A percentile compares a stretch with the other conserved stretches of the same genome.
These are phyloP conservation scores for Leptinotarsa lineolata DNA, from an alignment of 1,140 invertebrate genomes.

Conservation along the genomic window DNA sequence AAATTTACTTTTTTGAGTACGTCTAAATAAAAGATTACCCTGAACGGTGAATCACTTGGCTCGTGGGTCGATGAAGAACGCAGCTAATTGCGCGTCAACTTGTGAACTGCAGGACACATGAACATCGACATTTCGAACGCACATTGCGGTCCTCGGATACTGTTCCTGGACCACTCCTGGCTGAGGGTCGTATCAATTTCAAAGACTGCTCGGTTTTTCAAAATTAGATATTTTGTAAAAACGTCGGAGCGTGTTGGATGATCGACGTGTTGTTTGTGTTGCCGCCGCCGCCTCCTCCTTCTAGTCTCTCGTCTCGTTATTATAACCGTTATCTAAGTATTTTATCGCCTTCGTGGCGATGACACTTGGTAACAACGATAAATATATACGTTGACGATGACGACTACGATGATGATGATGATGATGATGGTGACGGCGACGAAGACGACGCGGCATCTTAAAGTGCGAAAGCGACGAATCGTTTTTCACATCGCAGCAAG, in stretches of 20 bases:
- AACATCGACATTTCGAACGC: constrained; percentile 82
- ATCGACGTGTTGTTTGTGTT: constrained; percentile 47
- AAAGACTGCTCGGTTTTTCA: constrained; percentile 8
- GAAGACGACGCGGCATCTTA: too few relatives aligned
- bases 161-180: constrained; percentile 49
- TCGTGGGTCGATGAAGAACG: constrained; percentile 82
- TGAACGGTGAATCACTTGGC: constrained; percentile 71
- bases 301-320: too few relatives aligned
- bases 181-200: constrained; percentile 33
- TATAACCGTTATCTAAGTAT: too few relatives aligned
- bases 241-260: constrained; percentile 22
- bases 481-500: not conserved
- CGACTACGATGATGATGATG: too few relatives aligned
- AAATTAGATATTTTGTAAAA: not conserved
- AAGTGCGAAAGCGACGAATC: too few relatives aligned
- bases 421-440: too few relatives aligned
- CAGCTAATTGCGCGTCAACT: constrained; percentile 76
- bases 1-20: not conserved
- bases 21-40: constrained; percentile 53
- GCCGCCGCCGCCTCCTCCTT: too few relatives aligned
- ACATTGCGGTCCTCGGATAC: constrained; percentile 67
- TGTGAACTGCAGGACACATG: constrained; percentile 72
- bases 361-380: too few relatives aligned
- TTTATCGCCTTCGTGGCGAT: too few relatives aligned
- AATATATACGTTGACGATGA: too few relatives aligned